These are phyloP conservation scores for Sebastes flavidus DNA, from an alignment of 2,797 vertebrate species.

Conservation along the genomic window DNA sequence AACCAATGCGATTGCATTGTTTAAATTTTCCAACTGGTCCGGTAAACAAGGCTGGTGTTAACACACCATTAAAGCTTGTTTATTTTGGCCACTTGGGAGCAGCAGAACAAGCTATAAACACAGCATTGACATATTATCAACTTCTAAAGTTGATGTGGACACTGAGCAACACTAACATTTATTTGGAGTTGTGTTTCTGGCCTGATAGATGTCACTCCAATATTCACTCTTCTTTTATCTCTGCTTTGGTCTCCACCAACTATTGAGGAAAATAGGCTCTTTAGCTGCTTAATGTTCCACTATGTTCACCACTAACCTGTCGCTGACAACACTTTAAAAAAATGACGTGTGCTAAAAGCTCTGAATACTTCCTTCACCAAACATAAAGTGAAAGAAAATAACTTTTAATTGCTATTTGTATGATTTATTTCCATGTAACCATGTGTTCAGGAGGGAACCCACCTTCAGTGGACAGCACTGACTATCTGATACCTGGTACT, in stretches of 20 bases:
- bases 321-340: not conserved
- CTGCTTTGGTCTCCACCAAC: not conserved
- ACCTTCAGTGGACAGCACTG: not conserved
- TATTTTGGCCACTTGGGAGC: not conserved
- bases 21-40: no score
- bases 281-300: not conserved
- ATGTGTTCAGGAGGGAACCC: not conserved
- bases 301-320: not conserved
- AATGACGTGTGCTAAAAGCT: not conserved
- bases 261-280: not conserved
- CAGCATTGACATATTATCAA: not conserved
- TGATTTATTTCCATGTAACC: not conserved
- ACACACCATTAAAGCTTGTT: not conserved
- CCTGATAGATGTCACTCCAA: not conserved
- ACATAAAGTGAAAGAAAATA: not conserved
- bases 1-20: no score
- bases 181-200: not conserved
- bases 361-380: not conserved
- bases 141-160: not conserved
- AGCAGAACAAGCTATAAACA: not conserved
- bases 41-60: not conserved
- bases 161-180: not conserved
- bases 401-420: not conserved
- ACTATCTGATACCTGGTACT: not conserved
- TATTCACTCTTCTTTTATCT: not conserved